Evolutionary conservation across 1,140 invertebrate genomes (phyloP).

Genomic region (Dendroctonus valens): DNA sequence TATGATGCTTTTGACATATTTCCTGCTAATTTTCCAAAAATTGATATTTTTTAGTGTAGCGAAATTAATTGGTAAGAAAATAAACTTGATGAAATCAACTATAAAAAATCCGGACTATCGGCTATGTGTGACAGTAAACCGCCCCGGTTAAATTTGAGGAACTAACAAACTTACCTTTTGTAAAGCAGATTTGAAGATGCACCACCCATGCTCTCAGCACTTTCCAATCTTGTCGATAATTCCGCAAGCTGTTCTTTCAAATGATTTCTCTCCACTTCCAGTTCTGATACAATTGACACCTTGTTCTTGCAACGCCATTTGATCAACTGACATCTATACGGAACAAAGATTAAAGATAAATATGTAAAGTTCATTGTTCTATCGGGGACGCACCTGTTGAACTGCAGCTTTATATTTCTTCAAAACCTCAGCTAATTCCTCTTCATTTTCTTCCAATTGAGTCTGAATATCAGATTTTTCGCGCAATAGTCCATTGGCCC

Average conservation of each 20-base stretch:
- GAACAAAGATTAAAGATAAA: constrained; percentile 3
- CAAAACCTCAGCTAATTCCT: constrained; percentile 83
- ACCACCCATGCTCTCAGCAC: constrained; percentile 75
- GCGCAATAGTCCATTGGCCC: constrained; percentile 67
- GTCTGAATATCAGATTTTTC: constrained; percentile 79
- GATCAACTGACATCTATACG: constrained; percentile 76
- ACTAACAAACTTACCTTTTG: constrained; percentile 50
- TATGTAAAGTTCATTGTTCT: background rate
- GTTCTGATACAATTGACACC: constrained; percentile 72
- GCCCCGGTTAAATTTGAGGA: too few species aligned
- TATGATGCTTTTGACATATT: too few species aligned
- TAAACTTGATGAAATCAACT: too few species aligned
- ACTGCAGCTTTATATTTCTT: constrained; percentile 90
- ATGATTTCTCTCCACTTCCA: constrained; percentile 73
- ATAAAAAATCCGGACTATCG: too few species aligned
- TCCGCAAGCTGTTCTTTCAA: constrained; percentile 77
- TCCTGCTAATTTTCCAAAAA: too few species aligned
- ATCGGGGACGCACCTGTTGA: constrained; percentile 47
- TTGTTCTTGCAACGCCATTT: constrained; percentile 78
- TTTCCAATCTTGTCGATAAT: constrained; percentile 71
- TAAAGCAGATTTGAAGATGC: constrained; percentile 73
- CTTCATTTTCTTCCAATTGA: constrained; percentile 88
- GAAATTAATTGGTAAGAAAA: too few species aligned
- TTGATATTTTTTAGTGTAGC: too few species aligned
- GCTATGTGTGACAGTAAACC: too few species aligned